phyloP scores from a whole-genome alignment of 2,113 vertebrate genomes.

The Microcebus lehilahytsara region DNA sequence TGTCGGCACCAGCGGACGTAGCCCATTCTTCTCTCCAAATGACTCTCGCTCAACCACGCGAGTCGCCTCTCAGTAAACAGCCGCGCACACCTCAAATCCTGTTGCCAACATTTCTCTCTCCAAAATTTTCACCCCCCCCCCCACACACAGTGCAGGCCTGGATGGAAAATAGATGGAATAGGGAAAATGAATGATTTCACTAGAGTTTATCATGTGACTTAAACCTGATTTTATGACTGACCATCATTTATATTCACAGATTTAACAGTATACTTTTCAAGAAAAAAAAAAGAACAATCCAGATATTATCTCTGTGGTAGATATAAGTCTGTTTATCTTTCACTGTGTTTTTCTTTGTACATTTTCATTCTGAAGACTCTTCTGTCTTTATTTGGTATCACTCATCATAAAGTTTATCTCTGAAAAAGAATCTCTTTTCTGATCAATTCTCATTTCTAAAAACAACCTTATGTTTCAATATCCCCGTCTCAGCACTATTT shows the following conservation, averaged over 20 bases:
- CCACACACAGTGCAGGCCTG: background rate
- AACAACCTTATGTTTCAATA: background rate
- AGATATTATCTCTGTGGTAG: background rate
- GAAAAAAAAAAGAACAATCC: background rate
- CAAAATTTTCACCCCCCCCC: background rate
- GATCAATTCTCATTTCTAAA: slow-evolving; percentile 38
- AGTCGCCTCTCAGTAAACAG: background rate
- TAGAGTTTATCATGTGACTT: background rate
- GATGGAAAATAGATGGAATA: background rate
- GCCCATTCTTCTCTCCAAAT: background rate
- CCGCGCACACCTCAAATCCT: background rate
- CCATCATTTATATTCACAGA: background rate
- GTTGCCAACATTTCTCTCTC: background rate
- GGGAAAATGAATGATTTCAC: background rate
- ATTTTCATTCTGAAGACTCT: slow-evolving; percentile 7
- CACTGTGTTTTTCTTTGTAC: background rate
- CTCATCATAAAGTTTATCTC: background rate
- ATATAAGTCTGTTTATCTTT: background rate
- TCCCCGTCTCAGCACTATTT: background rate
- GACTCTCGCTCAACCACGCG: background rate
- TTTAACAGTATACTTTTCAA: background rate
- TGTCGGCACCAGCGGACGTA: background rate
- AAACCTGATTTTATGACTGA: background rate
- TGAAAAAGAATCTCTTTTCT: slow-evolving; percentile 34
- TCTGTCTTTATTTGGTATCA: background rate